Conservation (phyloP, 2,797 vertebrate species). For the Tamandua tetradactyla region DNA sequence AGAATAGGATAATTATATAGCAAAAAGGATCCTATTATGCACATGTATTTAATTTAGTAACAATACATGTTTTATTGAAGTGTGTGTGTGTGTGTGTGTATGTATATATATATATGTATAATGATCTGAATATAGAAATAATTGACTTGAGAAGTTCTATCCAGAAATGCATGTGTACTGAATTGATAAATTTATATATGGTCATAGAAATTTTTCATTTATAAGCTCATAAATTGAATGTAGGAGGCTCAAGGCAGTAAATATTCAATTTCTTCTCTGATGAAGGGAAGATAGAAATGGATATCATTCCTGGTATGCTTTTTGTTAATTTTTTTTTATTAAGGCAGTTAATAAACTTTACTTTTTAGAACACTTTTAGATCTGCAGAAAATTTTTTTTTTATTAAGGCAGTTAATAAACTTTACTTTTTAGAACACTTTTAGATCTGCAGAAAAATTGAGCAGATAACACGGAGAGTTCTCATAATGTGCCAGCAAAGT, state of each 20-base stretch:
- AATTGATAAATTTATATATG: not conserved
- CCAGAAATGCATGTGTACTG: not conserved
- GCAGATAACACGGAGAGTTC: too few relatives aligned
- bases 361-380: too few relatives aligned
- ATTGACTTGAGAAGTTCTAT: constrained; percentile 18
- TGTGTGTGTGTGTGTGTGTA: not conserved
- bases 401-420: too few relatives aligned
- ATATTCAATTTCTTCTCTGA: not conserved
- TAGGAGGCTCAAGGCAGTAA: not conserved
- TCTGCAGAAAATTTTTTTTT: not conserved
- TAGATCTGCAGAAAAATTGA: too few relatives aligned
- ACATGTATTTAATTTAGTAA: not conserved
- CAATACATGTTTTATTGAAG: not conserved
- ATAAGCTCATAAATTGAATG: not conserved
- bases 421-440: too few relatives aligned
- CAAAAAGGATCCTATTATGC: not conserved
- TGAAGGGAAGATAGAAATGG: constrained; percentile 5
- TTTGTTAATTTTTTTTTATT: not conserved
- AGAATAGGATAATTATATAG: not conserved
- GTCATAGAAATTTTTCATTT: not conserved
- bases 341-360: too few relatives aligned
- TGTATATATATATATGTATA: not conserved
- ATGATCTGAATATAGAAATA: not conserved
- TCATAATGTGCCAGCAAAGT: too few relatives aligned
- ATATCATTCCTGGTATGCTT: not conserved